phyloP scores from a whole-genome alignment of 2,888 invertebrate genomes.

The Netelia inedita region DNA sequence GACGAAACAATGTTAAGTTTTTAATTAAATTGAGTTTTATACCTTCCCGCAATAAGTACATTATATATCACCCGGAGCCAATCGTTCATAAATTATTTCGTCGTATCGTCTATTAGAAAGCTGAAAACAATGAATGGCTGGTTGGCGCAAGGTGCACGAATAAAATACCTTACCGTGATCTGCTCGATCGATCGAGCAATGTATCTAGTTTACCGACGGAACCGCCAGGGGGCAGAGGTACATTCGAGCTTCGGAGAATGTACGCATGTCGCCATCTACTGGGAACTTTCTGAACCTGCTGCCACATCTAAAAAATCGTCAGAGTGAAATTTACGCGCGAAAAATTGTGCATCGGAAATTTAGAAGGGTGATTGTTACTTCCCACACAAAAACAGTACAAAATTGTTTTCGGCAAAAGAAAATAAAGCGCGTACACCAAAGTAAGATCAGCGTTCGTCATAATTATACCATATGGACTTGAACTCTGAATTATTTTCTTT shows the following conservation, averaged over 20 bases:
- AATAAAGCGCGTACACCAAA: background rate
- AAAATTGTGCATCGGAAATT: constrained; percentile 14
- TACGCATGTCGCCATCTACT: too few species aligned
- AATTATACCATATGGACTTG: background rate
- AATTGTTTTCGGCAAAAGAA: background rate
- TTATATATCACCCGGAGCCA: background rate
- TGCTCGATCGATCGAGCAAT: too few species aligned
- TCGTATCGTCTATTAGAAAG: too few species aligned
- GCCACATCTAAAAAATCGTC: background rate
- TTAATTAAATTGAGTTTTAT: background rate
- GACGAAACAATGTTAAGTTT: too few species aligned
- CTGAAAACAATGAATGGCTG: too few species aligned
- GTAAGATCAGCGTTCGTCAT: constrained; percentile 1
- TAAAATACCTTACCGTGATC: too few species aligned
- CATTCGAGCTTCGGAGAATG: too few species aligned
- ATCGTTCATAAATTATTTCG: background rate
- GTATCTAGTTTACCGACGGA: too few species aligned
- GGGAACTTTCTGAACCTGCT: background rate
- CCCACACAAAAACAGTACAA: background rate
- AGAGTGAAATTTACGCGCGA: constrained; percentile 43
- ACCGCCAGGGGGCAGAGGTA: too few species aligned
- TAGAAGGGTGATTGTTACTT: background rate
- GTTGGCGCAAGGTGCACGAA: too few species aligned
- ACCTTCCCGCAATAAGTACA: background rate
- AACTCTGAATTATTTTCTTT: constrained; percentile 15